phyloP scores from a whole-genome alignment of 1,140 invertebrate genomes.

The Holcopasites calliopsidis region DNA sequence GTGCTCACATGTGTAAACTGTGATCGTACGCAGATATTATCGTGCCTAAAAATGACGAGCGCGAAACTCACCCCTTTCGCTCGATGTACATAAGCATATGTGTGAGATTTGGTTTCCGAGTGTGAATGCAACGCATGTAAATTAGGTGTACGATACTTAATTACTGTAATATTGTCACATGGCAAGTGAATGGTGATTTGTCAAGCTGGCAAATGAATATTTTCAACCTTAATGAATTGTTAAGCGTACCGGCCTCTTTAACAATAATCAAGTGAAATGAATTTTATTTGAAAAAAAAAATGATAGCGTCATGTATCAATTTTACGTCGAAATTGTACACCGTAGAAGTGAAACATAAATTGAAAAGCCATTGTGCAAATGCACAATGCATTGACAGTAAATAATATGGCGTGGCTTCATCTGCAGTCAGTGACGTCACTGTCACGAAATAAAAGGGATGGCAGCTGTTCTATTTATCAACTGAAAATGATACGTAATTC shows the following conservation, averaged over 20 bases:
- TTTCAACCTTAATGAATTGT: too few relatives aligned
- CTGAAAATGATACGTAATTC: neutral
- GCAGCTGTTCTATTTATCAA: slow-evolving; percentile 25
- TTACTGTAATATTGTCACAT: neutral
- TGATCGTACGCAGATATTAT: neutral
- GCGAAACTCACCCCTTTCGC: neutral
- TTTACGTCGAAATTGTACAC: neutral
- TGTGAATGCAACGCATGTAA: neutral
- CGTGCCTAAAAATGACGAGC: neutral
- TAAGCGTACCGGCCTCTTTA: too few relatives aligned
- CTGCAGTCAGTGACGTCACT: slow-evolving; percentile 59
- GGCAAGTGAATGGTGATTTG: neutral
- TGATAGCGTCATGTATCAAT: neutral
- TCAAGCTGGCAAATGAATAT: too few relatives aligned
- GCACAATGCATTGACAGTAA: slow-evolving; percentile 35
- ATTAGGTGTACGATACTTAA: neutral
- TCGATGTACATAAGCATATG: neutral
- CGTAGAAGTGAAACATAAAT: neutral
- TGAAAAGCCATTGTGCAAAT: neutral
- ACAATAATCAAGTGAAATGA: too few relatives aligned
- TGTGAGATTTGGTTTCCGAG: neutral
- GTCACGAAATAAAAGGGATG: slow-evolving; percentile 23
- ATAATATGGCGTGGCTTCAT: slow-evolving; percentile 54
- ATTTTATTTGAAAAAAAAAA: neutral
- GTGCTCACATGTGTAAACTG: slow-evolving; percentile 23